Conservation (phyloP, 2,113 vertebrate genomes). For the Blennius ocellaris region DNA sequence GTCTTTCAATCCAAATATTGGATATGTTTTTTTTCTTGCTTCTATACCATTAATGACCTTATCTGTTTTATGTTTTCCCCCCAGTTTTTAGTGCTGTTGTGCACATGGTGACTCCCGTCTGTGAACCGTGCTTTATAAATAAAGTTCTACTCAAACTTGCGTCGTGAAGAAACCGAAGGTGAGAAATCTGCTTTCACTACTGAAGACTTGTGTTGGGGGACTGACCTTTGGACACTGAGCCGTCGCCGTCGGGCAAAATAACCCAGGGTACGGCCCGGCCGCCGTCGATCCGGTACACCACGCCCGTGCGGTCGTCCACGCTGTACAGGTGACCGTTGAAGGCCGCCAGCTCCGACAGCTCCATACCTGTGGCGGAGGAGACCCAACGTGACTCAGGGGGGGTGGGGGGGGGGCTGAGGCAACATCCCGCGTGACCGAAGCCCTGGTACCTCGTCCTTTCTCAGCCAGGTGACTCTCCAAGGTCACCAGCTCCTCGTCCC, state of each 20-base stretch:
- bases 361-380: conserved; percentile 86
- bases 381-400: rapidly evolving
- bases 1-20: no score
- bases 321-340: conserved; percentile 94
- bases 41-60: no score
- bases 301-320: conserved; percentile 94
- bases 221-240: conserved; percentile 92
- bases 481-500: conserved; percentile 83
- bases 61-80: no score
- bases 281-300: conserved; percentile 92
- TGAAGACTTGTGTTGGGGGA: not conserved
- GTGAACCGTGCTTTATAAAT: no score
- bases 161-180: no score
- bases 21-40: no score
- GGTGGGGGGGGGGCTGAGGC: no score
- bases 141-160: no score
- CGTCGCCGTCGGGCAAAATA: conserved; percentile 93
- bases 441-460: conserved; percentile 86
- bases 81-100: no score
- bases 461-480: conserved; percentile 91
- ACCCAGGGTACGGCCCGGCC: conserved; percentile 93
- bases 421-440: no score
- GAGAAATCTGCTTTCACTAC: no score
- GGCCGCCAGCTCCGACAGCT: conserved; percentile 92
- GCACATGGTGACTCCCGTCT: no score